Evolutionary conservation across 2,113 vertebrate species (phyloP), one percentile per base, ranked within the genome.

Genomic region (Phylloscopus trochiloides): DNA sequence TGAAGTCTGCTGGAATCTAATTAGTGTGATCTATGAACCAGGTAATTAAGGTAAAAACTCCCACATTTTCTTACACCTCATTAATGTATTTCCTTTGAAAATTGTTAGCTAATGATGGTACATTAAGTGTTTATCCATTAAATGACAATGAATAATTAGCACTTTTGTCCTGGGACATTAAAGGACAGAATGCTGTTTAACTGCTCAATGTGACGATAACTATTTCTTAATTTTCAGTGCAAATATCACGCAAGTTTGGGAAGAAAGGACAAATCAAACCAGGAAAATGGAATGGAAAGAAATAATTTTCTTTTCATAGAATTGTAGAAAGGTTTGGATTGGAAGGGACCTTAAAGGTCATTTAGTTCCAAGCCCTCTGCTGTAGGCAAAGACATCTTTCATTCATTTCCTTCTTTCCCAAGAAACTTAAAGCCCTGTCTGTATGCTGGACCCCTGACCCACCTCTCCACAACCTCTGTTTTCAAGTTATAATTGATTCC

Each of bases 11-110:
- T 92, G 88, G 90, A 97, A 88, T 85, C 93, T 97, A 97, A 98
- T 98, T 97, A 97, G 84, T 96, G 88, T 97, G 95, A 98, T 97
- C 91, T 97, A 95, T 96, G 96, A 97, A 96, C 94, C 94, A 95
- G 71, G 85, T 97, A 97, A 97, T 97, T 97, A 97, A 96, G 90
- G 90, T 90, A 92, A 97, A 97, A 97, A 96, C 84, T 92, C 90
- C 89, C 55, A 87, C 63, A 88, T 92, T 97, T 97, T 97, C 91
- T 86, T 94, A 95, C 78, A 94, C 77, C 82, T 97, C 93, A 95
- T 97, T 97, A 96, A 76, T 43, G 88, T 91, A 97, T 97, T 97
- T 97, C 96, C 91, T 97, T 93, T 96, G 86, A 91, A 97, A 97
- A 96, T 92, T 96, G 65, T 92, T 94, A 79, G 89, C 78, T 97